Percentiles rank a stretch among this genome's conserved stretches.
Evolutionary conservation across 2,113 vertebrate genomes (phyloP).

Genomic region (Petrocephalus microphthalmus): DNA sequence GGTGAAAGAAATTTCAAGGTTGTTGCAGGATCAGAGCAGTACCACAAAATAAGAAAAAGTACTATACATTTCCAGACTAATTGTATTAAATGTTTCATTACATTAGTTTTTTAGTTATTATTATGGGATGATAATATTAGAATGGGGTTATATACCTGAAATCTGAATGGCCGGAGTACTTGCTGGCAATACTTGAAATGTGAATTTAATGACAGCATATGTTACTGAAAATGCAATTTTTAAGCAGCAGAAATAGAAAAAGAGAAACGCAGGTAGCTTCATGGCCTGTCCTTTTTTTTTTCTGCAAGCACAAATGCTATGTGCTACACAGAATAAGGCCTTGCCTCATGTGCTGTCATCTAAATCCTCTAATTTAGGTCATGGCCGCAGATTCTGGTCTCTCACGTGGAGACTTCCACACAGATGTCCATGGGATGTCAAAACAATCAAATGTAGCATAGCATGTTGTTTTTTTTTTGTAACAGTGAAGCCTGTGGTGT

Average conservation of each 20-base stretch:
- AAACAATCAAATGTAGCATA: not conserved
- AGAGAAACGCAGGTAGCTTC: not conserved
- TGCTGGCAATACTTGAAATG: not conserved
- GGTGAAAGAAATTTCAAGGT: not conserved
- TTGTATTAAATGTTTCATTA: not conserved
- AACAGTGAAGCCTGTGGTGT: not conserved
- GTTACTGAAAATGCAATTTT: not conserved
- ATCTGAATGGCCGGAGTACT: not conserved
- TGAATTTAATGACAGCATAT: not conserved
- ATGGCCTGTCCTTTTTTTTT: not conserved
- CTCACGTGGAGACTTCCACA: slow-evolving; percentile 38
- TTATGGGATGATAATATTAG: not conserved
- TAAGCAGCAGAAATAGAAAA: not conserved
- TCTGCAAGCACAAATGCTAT: not conserved
- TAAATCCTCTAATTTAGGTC: slow-evolving; percentile 72
- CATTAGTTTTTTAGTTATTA: not conserved
- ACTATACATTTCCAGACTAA: not conserved
- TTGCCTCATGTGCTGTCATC: slow-evolving; percentile 59
- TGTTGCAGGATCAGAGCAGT: not conserved
- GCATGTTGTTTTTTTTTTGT: no score
- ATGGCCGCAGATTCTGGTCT: slow-evolving; percentile 43
- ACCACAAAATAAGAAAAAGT: not conserved
- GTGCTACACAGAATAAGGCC: not conserved
- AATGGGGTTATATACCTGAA: not conserved
- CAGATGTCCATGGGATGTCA: not conserved